Evolutionary conservation across 1,140 invertebrate genomes (phyloP).

Genomic region (Apis dorsata): DNA sequence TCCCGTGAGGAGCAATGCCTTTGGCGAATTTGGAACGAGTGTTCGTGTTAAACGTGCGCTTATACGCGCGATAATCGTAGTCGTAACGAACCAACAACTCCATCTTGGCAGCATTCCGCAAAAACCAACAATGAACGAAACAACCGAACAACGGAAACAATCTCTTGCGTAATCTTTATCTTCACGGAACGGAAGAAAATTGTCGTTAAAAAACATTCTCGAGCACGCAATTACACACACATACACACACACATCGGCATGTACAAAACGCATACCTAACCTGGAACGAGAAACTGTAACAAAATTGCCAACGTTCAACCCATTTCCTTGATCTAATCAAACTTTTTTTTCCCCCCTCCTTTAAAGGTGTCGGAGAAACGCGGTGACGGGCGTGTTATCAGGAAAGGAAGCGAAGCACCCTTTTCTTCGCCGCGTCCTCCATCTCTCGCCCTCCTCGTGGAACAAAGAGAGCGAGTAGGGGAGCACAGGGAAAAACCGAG

Average conservation of each 20-base stretch:
- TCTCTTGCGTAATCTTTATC: constrained; percentile 28
- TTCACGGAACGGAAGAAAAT: neutral
- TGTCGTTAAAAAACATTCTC: neutral
- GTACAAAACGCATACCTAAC: neutral
- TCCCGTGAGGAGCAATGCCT: neutral
- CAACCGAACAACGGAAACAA: neutral
- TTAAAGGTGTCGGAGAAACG: neutral
- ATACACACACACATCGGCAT: accelerated
- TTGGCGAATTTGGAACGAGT: neutral
- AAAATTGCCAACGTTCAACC: neutral
- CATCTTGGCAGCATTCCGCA: neutral
- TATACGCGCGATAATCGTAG: constrained; percentile 4
- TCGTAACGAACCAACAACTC: neutral
- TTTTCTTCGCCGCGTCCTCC: neutral
- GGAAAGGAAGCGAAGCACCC: neutral
- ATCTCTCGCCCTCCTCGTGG: neutral
- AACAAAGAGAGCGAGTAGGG: no score
- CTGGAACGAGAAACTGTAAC: neutral
- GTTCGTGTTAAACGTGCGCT: neutral
- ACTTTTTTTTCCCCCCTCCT: neutral
- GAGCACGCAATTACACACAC: no score
- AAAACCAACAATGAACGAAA: neutral
- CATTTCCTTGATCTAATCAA: constrained; percentile 17
- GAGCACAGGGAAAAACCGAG: neutral
- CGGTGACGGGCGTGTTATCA: neutral